These are phyloP conservation scores for Apocheima hispidaria DNA, from an alignment of 2,888 invertebrate species.

Conservation along the genomic window DNA sequence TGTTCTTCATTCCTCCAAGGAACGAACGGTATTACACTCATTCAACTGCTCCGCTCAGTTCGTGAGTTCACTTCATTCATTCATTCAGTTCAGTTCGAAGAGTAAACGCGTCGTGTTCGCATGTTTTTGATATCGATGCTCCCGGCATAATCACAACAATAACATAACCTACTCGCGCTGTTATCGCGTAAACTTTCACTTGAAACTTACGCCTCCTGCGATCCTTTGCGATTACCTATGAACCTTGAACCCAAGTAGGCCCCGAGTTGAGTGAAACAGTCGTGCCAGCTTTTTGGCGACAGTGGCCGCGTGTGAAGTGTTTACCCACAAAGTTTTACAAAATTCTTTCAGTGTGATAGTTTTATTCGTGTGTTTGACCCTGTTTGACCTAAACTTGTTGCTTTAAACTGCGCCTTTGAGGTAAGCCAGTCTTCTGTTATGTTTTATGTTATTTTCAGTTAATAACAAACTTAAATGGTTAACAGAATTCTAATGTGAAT, in stretches of 20 bases:
- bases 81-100: constrained; percentile 39
- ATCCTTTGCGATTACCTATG: constrained; percentile 24
- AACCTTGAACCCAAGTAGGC: constrained; percentile 17
- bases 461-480: neutral
- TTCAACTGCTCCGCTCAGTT: too few species aligned
- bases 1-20: too few species aligned
- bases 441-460: constrained; percentile 2
- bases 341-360: constrained; percentile 59
- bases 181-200: constrained; percentile 70
- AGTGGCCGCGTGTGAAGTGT: constrained; percentile 64
- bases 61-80: too few species aligned
- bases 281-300: constrained; percentile 23
- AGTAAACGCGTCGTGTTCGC: constrained; percentile 50
- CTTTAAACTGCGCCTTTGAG: constrained; percentile 60
- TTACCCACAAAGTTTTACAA: constrained; percentile 73
- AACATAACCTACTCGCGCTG: constrained; percentile 72
- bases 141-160: constrained; percentile 56
- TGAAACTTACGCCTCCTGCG: constrained; percentile 39
- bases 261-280: constrained; percentile 11
- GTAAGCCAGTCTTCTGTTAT: constrained; percentile 45
- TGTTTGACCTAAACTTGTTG: constrained; percentile 71
- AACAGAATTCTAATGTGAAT: neutral
- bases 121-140: constrained; percentile 53
- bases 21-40: too few species aligned
- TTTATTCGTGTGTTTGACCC: constrained; percentile 65